A percentile compares a stretch with the other conserved stretches of the same genome.
Evolutionary conservation across 2,888 invertebrate genomes (phyloP).

Genomic region (Cylindroiulus punctatus): DNA sequence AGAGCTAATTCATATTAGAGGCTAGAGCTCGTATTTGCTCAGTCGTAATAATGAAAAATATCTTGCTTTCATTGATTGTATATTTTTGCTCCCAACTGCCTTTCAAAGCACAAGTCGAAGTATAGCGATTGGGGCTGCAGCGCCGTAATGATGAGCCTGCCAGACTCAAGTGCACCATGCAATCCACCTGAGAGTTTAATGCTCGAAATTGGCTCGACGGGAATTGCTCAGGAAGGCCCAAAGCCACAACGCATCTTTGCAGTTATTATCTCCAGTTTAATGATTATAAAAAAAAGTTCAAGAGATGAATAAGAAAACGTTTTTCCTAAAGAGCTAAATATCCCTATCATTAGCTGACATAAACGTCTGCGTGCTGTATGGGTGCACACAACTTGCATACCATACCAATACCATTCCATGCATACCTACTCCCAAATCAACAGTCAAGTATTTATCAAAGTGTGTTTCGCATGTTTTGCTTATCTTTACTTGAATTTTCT

Average conservation of each 20-base stretch:
- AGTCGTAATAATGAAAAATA: slow-evolving; percentile 18
- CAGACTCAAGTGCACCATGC: background rate
- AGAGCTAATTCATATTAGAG: background rate
- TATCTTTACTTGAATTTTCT: too few species aligned
- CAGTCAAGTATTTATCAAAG: too few species aligned
- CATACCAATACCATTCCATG: too few species aligned
- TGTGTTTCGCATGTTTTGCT: too few species aligned
- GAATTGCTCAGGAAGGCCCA: background rate
- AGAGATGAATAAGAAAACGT: background rate
- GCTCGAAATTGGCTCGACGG: background rate
- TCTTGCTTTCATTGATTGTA: slow-evolving; percentile 11
- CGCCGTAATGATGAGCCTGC: background rate
- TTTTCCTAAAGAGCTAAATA: background rate
- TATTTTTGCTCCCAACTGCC: slow-evolving; percentile 1
- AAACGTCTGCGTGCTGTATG: too few species aligned
- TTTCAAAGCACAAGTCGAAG: background rate
- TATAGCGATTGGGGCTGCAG: background rate
- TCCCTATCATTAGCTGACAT: too few species aligned
- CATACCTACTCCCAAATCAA: too few species aligned
- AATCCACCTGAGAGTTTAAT: background rate
- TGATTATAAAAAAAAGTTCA: background rate
- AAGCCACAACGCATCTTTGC: background rate
- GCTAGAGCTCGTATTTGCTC: background rate
- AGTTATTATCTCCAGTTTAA: background rate
- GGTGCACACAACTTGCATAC: too few species aligned